phyloP scores from a whole-genome alignment of 2,113 vertebrate genomes.

The Phocoena sinus region DNA sequence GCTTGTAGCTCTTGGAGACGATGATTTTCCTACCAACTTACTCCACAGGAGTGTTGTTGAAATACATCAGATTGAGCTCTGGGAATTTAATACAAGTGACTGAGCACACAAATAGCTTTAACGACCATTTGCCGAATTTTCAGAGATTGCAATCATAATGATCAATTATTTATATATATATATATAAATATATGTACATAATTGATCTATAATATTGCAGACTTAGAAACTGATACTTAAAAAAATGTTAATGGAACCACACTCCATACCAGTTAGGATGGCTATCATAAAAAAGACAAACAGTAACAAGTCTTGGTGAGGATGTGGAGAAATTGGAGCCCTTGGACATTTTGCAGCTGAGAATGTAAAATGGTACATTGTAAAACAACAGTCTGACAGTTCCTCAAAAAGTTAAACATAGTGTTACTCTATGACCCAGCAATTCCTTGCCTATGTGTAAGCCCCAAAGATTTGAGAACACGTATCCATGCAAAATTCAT shows the following conservation, averaged over 20 bases:
- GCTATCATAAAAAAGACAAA: background rate
- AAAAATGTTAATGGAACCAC: background rate
- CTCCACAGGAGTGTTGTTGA: slow-evolving; percentile 16
- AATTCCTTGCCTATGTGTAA: background rate
- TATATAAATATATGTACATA: background rate
- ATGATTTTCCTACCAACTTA: slow-evolving; percentile 53
- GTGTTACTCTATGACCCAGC: background rate
- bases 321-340: background rate
- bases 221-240: background rate
- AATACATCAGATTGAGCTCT: slow-evolving; percentile 6
- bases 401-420: background rate
- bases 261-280: background rate
- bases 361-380: background rate
- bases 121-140: background rate
- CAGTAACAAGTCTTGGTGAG: background rate
- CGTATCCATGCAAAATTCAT: background rate
- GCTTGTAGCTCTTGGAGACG: slow-evolving; percentile 39
- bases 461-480: background rate
- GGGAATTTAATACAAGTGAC: background rate
- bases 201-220: background rate
- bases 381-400: background rate
- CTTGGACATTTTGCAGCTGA: background rate
- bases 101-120: background rate
- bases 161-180: background rate
- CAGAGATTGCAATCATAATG: background rate